Percentiles rank a stretch among this genome's conserved stretches.
Evolutionary conservation across 2,888 invertebrate genomes (phyloP).

Genomic region (Boloria euphrosyne): DNA sequence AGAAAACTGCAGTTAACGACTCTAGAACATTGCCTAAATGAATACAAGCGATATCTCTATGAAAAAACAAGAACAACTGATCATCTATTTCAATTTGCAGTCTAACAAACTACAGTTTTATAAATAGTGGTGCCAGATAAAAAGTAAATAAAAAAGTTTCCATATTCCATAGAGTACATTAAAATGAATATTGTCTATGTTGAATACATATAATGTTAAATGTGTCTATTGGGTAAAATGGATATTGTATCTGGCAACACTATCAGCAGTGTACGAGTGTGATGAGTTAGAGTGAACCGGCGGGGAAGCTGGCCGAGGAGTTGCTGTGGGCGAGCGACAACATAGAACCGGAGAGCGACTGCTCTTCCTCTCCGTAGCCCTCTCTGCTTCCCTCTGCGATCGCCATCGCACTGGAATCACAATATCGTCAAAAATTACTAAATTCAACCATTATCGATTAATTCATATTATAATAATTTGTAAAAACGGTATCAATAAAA

Average conservation of each 20-base stretch:
- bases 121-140: slow-evolving; percentile 9
- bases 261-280: slow-evolving; percentile 29
- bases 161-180: slow-evolving; percentile 2
- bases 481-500: too few relatives aligned
- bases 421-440: background rate
- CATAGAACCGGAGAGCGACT: slow-evolving; percentile 96
- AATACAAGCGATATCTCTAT: slow-evolving; percentile 6
- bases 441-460: too few relatives aligned
- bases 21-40: slow-evolving; percentile 1
- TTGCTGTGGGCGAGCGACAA: slow-evolving; percentile 97
- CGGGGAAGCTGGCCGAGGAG: slow-evolving; percentile 95
- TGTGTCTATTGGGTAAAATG: slow-evolving; percentile 1
- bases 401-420: slow-evolving; percentile 88
- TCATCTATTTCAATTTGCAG: slow-evolving; percentile 6
- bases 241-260: slow-evolving; percentile 9
- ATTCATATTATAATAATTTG: too few relatives aligned
- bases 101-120: slow-evolving; percentile 12
- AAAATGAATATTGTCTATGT: background rate
- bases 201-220: background rate
- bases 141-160: too few relatives aligned
- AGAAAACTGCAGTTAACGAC: slow-evolving; percentile 6
- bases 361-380: slow-evolving; percentile 94
- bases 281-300: slow-evolving; percentile 85
- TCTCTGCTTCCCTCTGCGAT: slow-evolving; percentile 95
- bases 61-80: slow-evolving; percentile 3